phyloP scores from a whole-genome alignment of 30 jellyfish, hydroid and myxozoan species.

The Hydractinia symbiolongicarpus region DNA sequence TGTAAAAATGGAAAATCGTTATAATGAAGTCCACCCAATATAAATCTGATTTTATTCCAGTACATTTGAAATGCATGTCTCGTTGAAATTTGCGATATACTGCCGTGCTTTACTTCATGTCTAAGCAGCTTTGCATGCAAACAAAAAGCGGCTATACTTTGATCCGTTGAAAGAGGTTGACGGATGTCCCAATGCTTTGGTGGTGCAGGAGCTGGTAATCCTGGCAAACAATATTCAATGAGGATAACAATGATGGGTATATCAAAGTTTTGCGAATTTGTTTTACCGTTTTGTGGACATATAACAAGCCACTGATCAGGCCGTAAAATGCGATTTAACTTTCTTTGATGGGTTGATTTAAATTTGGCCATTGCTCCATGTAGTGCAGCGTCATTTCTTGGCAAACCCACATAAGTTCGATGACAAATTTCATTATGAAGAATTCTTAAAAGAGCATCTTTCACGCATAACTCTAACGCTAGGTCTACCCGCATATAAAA shows the following conservation, averaged over 20 bases:
- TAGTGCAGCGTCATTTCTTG: neutral
- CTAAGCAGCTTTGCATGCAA: neutral
- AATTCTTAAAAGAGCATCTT: conserved; percentile 8
- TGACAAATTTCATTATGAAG: neutral
- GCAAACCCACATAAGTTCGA: neutral
- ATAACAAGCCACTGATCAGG: neutral
- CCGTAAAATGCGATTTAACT: neutral
- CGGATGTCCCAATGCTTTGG: neutral
- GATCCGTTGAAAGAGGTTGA: neutral
- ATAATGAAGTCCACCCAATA: neutral
- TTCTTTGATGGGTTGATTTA: neutral
- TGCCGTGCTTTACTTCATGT: conserved; percentile 14
- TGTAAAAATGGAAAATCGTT: conserved; percentile 1
- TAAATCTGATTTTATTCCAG: conserved; percentile 7
- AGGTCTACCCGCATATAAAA: neutral
- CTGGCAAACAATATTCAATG: neutral
- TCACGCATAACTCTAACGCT: conserved; percentile 19
- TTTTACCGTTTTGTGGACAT: conserved; percentile 13
- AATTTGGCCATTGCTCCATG: neutral
- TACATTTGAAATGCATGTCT: neutral
- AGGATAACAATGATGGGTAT: neutral
- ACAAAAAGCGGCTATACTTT: conserved; percentile 13
- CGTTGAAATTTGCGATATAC: neutral
- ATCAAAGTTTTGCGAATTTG: conserved; percentile 9
- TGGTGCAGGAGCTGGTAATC: neutral